Conservation (phyloP, 1,140 invertebrate species). For the Laodelphax striatellus region DNA sequence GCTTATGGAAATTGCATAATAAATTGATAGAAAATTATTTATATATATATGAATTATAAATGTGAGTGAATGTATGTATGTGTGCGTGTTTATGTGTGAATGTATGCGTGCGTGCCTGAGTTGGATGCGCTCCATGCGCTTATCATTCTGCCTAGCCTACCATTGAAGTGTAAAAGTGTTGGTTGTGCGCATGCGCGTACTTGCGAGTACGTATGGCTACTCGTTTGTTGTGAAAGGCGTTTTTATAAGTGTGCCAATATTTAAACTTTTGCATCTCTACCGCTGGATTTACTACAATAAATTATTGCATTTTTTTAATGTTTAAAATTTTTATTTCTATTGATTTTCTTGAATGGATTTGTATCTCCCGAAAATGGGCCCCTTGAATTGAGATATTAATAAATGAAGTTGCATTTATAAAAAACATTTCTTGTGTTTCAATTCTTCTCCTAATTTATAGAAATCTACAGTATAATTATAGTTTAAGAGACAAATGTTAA, state of each 20-base stretch:
- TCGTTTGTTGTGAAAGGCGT: conserved; percentile 11
- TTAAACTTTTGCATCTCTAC: conserved; percentile 12
- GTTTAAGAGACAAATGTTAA: too few relatives aligned
- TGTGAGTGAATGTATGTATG: too few relatives aligned
- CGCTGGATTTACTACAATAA: conserved; percentile 11
- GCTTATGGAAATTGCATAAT: too few relatives aligned
- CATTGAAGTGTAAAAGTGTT: neutral
- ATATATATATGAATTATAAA: too few relatives aligned
- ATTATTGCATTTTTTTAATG: conserved; percentile 8
- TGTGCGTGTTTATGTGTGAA: too few relatives aligned
- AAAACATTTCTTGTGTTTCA: conserved; percentile 6
- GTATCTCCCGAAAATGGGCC: conserved; percentile 14
- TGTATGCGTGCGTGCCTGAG: too few relatives aligned
- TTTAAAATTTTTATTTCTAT: conserved; percentile 12
- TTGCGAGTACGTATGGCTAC: neutral
- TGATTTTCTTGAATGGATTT: conserved; percentile 15
- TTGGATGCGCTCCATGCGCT: too few relatives aligned
- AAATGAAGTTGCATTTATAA: conserved; percentile 22
- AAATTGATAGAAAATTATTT: too few relatives aligned
- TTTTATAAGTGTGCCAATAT: conserved; percentile 20
- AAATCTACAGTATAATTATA: too few relatives aligned
- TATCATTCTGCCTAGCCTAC: too few relatives aligned
- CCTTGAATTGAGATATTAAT: conserved; percentile 17
- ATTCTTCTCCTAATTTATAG: neutral
- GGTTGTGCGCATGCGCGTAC: conserved; percentile 8